Conservation (phyloP, 2,797 vertebrate genomes). For the Spinibarbus caldwelli region DNA sequence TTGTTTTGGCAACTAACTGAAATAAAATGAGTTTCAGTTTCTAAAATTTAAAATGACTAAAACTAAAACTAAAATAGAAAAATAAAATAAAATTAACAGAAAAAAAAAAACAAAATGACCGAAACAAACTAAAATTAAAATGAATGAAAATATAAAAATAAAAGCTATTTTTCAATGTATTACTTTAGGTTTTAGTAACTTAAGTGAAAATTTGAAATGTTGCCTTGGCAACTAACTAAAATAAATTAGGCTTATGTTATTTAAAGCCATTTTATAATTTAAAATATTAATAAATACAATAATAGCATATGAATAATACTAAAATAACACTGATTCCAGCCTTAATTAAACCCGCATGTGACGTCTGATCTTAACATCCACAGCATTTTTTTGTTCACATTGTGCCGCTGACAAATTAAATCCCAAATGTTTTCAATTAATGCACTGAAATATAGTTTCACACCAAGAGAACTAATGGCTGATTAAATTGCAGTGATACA, state of each 20-base stretch:
- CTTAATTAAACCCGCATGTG: background rate
- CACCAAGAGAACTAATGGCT: slow-evolving; percentile 22
- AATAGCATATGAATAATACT: background rate
- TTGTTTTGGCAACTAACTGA: background rate
- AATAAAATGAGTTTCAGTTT: background rate
- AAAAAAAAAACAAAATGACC: background rate
- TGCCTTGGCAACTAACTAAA: no score
- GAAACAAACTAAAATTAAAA: no score
- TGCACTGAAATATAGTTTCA: slow-evolving; percentile 34
- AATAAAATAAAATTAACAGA: background rate
- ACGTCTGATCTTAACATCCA: background rate
- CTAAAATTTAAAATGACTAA: background rate
- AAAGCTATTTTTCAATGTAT: background rate
- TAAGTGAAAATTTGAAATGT: no score
- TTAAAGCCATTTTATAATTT: background rate
- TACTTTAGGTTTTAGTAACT: no score
- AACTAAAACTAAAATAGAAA: background rate
- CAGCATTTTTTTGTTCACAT: background rate
- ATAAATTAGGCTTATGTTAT: no score
- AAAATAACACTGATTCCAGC: background rate
- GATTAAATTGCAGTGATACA: slow-evolving; percentile 10
- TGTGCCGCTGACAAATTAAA: slow-evolving; percentile 30
- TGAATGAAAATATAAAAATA: background rate
- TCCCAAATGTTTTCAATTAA: slow-evolving; percentile 38
- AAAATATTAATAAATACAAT: background rate